A percentile compares a stretch with the other conserved stretches of the same genome.
These are phyloP conservation scores for Botia almorhae DNA, from an alignment of 2,797 vertebrate genomes.

Conservation along the genomic window DNA sequence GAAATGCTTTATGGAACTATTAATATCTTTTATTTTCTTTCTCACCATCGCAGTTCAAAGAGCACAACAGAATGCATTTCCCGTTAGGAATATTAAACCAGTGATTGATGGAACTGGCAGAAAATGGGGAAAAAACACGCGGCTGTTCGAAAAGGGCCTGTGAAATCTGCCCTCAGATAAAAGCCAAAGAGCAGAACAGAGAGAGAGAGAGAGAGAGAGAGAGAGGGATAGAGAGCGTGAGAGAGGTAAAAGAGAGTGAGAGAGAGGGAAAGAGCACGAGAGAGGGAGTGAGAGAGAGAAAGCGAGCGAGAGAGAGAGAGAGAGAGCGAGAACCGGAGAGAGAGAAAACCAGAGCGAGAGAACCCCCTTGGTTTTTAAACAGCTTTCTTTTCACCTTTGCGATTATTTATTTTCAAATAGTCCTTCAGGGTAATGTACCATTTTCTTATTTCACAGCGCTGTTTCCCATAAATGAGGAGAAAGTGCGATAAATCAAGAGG, in stretches of 20 bases:
- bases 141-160: slow-evolving; percentile 52
- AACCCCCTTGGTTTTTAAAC: slow-evolving; percentile 80
- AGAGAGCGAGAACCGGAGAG: background rate
- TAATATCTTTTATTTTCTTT: slow-evolving; percentile 65
- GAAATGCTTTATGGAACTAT: slow-evolving; percentile 65
- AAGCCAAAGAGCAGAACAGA: slow-evolving; percentile 19
- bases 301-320: too few relatives aligned
- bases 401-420: slow-evolving; percentile 99
- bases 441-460: slow-evolving; percentile 97
- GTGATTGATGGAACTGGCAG: slow-evolving; percentile 58
- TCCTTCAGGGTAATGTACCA: slow-evolving; percentile 97
- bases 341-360: slow-evolving; percentile 6
- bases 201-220: background rate
- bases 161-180: slow-evolving; percentile 54
- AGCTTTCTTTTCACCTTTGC: slow-evolving; percentile 93
- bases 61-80: slow-evolving; percentile 60
- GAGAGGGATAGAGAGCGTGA: too few relatives aligned
- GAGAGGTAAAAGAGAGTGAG: too few relatives aligned
- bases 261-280: background rate
- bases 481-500: slow-evolving; percentile 98
- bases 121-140: slow-evolving; percentile 56
- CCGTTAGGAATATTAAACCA: slow-evolving; percentile 61
- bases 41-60: slow-evolving; percentile 54
- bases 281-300: slow-evolving; percentile 22
- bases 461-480: slow-evolving; percentile 99